Base-by-base conservation (phyloP, 1,140 invertebrate genomes). In the Drosophila lowei region DNA sequence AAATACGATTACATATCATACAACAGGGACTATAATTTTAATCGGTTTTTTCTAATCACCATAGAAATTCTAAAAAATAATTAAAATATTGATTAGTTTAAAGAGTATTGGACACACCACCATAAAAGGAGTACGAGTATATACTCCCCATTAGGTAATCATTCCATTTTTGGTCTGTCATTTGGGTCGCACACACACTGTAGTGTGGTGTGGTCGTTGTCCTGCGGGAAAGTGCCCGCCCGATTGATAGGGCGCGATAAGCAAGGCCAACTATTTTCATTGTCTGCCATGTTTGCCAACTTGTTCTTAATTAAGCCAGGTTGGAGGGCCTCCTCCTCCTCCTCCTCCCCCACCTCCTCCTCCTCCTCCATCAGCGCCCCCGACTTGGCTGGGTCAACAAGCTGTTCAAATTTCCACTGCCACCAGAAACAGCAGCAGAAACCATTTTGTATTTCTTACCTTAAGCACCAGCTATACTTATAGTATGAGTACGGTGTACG, bases 301-400 rank as follows among this genome's bases (percentile, higher is more conserved):
- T 86, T 77, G 81, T 88, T 85, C 83, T 86, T 85, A 85, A 85
- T 85, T 85, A 85, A 81, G 81, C 77, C 83, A 85, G 72, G 74
- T 77, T 84, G 63, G 60, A 59, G 52, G 56, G 54, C 30, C 9
- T 34, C 28, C 47, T 59, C 53, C 47, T 47, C 41, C 18, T 9
- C 41, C 11, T 2, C 11, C 34, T 5, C 16, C 15, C 13, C 30
- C 11, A 7, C 1, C 48, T 38, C 44, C 55, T 6, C 25, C 13
- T 5, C 11, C 46, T 4, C 25, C 15, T 6, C 48, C 8, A 18
- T n/a, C 28, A 38, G 34, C 11, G 7, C 15, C 30, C 67, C 38
- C 46, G 13, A 47, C 65, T 54, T 61, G 18, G 58, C 73, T 80
- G 66, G 80, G 76, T 85, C 79, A 84, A 85, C 63, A 84, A 67